Conservation (phyloP, 2,113 vertebrate species). For the Ctenodactylus gundi region DNA sequence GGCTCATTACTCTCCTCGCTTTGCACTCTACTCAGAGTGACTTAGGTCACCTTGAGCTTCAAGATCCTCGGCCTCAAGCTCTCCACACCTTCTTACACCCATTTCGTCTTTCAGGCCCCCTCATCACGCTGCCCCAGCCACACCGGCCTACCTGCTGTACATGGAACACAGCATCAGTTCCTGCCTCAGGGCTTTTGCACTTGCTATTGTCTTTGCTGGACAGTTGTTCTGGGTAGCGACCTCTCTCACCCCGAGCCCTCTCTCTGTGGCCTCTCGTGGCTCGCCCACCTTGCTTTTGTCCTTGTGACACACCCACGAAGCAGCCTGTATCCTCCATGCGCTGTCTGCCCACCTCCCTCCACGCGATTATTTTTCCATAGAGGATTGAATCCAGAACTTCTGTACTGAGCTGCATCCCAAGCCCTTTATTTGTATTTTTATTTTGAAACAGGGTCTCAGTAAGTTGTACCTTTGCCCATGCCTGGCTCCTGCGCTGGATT, state of each 20-base stretch:
- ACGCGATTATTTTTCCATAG: too few relatives aligned
- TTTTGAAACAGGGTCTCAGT: too few relatives aligned
- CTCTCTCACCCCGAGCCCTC: neutral
- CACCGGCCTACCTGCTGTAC: neutral
- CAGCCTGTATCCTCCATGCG: neutral
- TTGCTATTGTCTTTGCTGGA: neutral
- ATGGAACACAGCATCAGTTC: neutral
- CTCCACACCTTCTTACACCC: too few relatives aligned
- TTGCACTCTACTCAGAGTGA: neutral
- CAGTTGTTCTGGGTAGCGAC: neutral
- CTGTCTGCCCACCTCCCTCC: accelerated
- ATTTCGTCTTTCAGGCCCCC: neutral
- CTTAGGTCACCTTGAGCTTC: neutral
- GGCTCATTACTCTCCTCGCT: neutral
- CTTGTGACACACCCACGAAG: too few relatives aligned
- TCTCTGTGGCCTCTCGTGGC: neutral
- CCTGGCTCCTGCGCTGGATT: too few relatives aligned
- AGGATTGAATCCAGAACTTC: too few relatives aligned
- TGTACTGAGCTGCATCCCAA: too few relatives aligned
- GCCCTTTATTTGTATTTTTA: too few relatives aligned
- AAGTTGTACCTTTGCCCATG: too few relatives aligned
- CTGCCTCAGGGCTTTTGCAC: neutral
- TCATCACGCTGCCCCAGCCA: neutral
- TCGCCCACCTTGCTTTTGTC: neutral
- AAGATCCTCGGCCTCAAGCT: neutral